Percentiles rank a stretch among this genome's conserved stretches.
These are phyloP conservation scores for Pterobdella sp. DNA, from an alignment of 2,888 invertebrate genomes.

Conservation along the genomic window DNA sequence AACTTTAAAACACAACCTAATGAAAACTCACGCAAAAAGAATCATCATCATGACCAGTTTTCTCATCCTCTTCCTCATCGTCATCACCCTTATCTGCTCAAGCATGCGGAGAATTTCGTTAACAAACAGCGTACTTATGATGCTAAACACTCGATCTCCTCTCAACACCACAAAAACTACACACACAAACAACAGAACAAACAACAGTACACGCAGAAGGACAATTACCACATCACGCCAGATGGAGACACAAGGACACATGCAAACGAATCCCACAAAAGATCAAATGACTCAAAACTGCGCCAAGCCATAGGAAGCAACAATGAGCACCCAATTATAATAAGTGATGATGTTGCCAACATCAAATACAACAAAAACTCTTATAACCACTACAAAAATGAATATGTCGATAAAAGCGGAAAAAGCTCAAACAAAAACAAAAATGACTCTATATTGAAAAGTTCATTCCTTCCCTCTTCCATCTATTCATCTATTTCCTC, in stretches of 20 bases:
- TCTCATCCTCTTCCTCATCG: too few species aligned
- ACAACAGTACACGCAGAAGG: background rate
- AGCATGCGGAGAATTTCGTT: too few species aligned
- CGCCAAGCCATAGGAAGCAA: too few species aligned
- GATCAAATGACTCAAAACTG: too few species aligned
- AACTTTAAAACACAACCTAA: background rate
- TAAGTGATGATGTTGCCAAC: background rate
- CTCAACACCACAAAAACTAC: background rate
- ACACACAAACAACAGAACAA: background rate
- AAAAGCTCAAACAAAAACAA: background rate
- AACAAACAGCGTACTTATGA: too few species aligned
- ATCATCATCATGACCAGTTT: too few species aligned
- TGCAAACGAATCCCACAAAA: too few species aligned
- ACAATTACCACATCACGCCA: background rate
- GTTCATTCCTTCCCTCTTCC: background rate
- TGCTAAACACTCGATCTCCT: too few species aligned
- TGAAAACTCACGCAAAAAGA: too few species aligned
- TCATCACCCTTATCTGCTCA: too few species aligned
- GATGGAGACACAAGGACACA: background rate
- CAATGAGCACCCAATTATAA: too few species aligned
- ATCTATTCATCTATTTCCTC: background rate
- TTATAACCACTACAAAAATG: background rate
- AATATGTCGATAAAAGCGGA: background rate
- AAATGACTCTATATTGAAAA: background rate
- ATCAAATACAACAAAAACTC: background rate